phyloP scores from a whole-genome alignment of 2,888 invertebrate species.

The Standfussiana lucernea region DNA sequence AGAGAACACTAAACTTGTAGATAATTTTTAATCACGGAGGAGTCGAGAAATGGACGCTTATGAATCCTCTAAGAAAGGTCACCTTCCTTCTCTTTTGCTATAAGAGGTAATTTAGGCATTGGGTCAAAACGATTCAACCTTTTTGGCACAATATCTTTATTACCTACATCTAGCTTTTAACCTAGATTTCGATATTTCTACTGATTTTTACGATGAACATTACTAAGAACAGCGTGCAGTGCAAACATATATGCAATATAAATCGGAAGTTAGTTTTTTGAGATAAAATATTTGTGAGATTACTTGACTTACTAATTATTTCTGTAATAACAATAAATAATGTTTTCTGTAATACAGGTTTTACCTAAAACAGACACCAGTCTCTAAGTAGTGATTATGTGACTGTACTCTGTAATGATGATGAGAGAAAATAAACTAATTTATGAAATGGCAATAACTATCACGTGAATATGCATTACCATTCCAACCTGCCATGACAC shows the following conservation, averaged over 20 bases:
- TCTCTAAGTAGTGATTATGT: too few species aligned
- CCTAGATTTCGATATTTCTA: background rate
- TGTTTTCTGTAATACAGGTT: too few species aligned
- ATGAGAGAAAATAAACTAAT: too few species aligned
- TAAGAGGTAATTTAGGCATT: background rate
- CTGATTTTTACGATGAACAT: background rate
- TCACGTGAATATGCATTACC: background rate
- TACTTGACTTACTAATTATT: background rate
- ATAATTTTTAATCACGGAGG: constrained; percentile 55
- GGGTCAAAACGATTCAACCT: background rate
- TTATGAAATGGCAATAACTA: background rate
- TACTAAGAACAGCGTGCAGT: background rate
- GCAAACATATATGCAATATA: background rate
- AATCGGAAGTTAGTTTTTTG: background rate
- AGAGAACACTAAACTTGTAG: constrained; percentile 53
- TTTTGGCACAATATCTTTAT: background rate
- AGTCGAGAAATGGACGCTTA: constrained; percentile 36
- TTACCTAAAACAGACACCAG: too few species aligned
- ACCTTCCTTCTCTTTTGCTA: background rate
- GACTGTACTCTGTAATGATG: too few species aligned
- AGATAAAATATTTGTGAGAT: background rate
- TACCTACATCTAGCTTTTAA: background rate
- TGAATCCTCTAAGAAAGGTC: constrained; percentile 3
- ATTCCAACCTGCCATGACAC: background rate
- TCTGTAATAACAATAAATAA: background rate